These are phyloP conservation scores for Xenopus borealis DNA, from an alignment of 2,113 vertebrate species.

Conservation along the genomic window DNA sequence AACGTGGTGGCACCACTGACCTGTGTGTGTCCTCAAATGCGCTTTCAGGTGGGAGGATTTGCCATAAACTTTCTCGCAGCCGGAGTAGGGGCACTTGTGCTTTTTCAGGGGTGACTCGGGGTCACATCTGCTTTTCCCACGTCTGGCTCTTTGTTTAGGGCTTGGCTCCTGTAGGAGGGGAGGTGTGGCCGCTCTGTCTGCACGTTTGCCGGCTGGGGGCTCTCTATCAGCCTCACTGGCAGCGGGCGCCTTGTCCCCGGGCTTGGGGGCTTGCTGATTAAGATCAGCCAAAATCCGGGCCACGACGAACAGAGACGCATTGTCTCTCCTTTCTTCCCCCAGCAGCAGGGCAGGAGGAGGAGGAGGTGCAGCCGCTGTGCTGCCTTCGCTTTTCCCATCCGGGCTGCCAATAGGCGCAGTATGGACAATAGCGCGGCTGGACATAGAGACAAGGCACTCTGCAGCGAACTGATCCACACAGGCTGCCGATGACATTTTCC, in stretches of 20 bases:
- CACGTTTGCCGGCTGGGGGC: constrained; percentile 43
- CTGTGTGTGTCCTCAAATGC: constrained; percentile 98
- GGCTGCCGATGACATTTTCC: constrained; percentile 73
- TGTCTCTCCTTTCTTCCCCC: constrained; percentile 79
- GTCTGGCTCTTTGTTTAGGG: constrained; percentile 91
- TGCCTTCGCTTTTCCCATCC: constrained; percentile 65
- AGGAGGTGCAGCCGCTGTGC: constrained; percentile 48
- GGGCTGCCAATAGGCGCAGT: not conserved
- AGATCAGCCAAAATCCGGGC: constrained; percentile 93
- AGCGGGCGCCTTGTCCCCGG: constrained; percentile 73
- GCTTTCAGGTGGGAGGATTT: constrained; percentile 99
- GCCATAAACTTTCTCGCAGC: constrained; percentile 98
- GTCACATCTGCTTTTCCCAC: constrained; percentile 79
- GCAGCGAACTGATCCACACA: constrained; percentile 92
- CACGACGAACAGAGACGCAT: constrained; percentile 86
- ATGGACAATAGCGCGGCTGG: constrained; percentile 84
- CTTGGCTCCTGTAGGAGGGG: constrained; percentile 74
- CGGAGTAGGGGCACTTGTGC: constrained; percentile 97
- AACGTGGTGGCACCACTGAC: constrained; percentile 72
- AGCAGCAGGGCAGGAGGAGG: constrained; percentile 52
- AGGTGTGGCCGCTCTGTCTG: constrained; percentile 86
- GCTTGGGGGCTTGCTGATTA: constrained; percentile 84
- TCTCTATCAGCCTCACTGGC: too few relatives aligned
- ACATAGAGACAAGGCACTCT: constrained; percentile 98
- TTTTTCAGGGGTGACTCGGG: constrained; percentile 90